phyloP scores from a whole-genome alignment of 1,140 invertebrate species.

The Lutraria rhynchaena region DNA sequence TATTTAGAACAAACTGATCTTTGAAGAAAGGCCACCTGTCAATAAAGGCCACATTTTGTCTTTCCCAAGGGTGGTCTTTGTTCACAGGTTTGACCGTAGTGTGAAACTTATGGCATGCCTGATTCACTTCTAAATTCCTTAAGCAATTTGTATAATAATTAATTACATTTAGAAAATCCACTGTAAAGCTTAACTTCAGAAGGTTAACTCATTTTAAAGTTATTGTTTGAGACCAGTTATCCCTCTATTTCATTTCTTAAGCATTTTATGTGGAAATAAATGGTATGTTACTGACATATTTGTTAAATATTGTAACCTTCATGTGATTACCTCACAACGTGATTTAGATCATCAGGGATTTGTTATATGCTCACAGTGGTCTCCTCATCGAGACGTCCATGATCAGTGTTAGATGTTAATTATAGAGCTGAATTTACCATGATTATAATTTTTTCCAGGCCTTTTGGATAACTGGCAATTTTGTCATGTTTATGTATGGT shows the following conservation, averaged over 20 bases:
- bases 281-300: neutral
- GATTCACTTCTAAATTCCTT: too few relatives aligned
- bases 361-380: neutral
- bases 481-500: conserved; percentile 72
- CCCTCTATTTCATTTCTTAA: too few relatives aligned
- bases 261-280: neutral
- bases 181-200: too few relatives aligned
- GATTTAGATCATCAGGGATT: neutral
- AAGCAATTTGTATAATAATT: too few relatives aligned
- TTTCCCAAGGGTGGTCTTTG: too few relatives aligned
- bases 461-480: conserved; percentile 75
- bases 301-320: neutral
- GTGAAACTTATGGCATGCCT: neutral
- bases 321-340: neutral
- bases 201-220: too few relatives aligned
- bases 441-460: conserved; percentile 66
- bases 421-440: neutral
- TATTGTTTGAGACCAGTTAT: too few relatives aligned
- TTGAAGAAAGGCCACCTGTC: too few relatives aligned
- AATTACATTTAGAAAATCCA: too few relatives aligned
- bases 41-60: too few relatives aligned
- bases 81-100: too few relatives aligned
- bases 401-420: neutral
- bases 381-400: neutral
- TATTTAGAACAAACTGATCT: too few relatives aligned